Conservation (phyloP, 2,797 vertebrate genomes). For the Trachurus trachurus region DNA sequence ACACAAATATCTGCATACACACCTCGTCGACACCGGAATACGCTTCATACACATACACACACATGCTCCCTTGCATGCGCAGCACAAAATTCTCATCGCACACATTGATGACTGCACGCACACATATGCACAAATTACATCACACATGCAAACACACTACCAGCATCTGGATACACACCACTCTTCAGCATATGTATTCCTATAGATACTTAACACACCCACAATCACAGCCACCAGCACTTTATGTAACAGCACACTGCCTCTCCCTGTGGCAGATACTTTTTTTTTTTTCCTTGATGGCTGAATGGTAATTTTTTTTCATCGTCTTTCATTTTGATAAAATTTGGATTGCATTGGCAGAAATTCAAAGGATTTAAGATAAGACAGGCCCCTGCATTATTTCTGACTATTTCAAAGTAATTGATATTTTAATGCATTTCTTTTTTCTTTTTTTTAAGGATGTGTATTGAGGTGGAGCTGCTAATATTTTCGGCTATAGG, state of each 20-base stretch:
- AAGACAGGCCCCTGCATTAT: not conserved
- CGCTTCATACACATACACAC: not conserved
- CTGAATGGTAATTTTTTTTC: not conserved
- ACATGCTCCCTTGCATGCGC: not conserved
- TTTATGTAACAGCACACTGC: conserved; percentile 54
- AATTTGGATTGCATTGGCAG: not conserved
- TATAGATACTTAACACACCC: conserved; percentile 38
- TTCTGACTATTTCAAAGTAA: not conserved
- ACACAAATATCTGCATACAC: not conserved
- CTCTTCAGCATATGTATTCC: conserved; percentile 5
- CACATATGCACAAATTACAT: not conserved
- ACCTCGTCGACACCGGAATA: not conserved
- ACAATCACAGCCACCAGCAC: conserved; percentile 19
- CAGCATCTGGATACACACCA: conserved; percentile 7
- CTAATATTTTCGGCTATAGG: not conserved
- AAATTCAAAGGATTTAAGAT: not conserved
- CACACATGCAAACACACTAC: conserved; percentile 10
- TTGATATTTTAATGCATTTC: not conserved
- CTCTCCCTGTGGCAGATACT: not conserved
- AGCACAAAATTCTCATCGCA: not conserved
- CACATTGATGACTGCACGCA: not conserved
- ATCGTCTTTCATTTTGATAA: not conserved
- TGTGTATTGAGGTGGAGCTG: not conserved
- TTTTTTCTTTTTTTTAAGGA: not conserved
- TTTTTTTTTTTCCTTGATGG: not conserved